Base-by-base conservation (phyloP, 1,140 invertebrate genomes). In the Eumaeus atala region DNA sequence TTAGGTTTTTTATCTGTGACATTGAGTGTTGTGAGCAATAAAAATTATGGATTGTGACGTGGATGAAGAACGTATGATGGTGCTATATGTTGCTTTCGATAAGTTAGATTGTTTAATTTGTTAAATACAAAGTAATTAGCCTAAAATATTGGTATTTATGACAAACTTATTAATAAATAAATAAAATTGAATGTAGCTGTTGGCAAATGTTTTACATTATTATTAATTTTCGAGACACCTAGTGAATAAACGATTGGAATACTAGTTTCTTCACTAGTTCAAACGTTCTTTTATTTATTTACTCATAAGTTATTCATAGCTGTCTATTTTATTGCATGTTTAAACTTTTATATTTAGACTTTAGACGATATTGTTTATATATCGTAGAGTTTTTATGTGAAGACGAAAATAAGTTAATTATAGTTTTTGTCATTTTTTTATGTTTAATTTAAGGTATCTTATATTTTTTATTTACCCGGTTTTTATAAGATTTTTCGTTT, bases 71-170 rank as follows among this genome's bases (percentile, higher is more conserved):
- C 36, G 57, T 40, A 54, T 21, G 51, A 72, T 74, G 72, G 70
- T 77, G 74, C 74, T 72, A 74, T 54, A 42, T 66, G 57, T 58
- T 44, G 40, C 40, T 62, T 66, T 50, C 53, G 53, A 58, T 50
- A 61, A 49, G 36, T 56, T 63, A 66, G 52, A 58, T 61, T 53
- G 48, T 54, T 59, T 66, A 57, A 55, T 56, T 66, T 44, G 40
- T 44, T 44, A 44, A 16, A 44, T 16, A 8, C 9, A 37, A 10
- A 37, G 9, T 37, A 10, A 37, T 37, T 44, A 44, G 14, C 12
- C 6, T 9, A 2, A 28, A 9, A 14, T 16, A 3, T n/a, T 6
- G 14, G 16, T 44, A 16, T 16, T 44, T 17, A 17, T 16, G 14
- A 44, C 5, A 16, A 44, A 17, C 17, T 17, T 28, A 28, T 28